Evolutionary conservation across 2,113 vertebrate species (phyloP).

Genomic region (Bufo bufo): DNA sequence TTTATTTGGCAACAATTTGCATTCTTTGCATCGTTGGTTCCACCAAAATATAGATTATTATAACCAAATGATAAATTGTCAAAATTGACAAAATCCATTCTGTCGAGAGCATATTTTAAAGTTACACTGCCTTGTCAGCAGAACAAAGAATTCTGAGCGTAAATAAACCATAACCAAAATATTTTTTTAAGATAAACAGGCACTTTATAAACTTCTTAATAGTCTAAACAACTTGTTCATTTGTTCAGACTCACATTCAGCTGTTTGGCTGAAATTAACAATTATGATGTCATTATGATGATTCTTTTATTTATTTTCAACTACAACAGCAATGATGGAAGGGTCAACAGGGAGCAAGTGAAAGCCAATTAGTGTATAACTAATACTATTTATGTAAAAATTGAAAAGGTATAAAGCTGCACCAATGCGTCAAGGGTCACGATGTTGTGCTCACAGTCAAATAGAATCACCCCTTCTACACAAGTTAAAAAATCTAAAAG

Average conservation of each 20-base stretch:
- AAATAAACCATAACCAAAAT: not conserved
- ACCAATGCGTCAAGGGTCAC: too few relatives aligned
- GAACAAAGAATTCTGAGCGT: not conserved
- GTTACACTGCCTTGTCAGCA: not conserved
- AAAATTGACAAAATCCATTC: not conserved
- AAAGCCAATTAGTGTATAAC: not conserved
- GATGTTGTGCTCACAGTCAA: too few relatives aligned
- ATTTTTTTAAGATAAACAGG: slow-evolving; percentile 70
- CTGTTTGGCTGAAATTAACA: slow-evolving; percentile 66
- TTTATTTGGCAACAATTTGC: not conserved
- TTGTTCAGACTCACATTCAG: slow-evolving; percentile 69
- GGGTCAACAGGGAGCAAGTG: not conserved
- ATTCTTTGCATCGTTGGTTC: not conserved
- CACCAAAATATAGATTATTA: not conserved
- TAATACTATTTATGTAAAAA: not conserved
- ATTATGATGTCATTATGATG: slow-evolving; percentile 13
- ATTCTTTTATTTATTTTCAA: not conserved
- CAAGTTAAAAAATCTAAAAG: too few relatives aligned
- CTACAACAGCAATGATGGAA: not conserved
- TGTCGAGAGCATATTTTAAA: not conserved
- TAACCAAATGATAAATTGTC: not conserved
- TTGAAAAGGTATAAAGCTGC: too few relatives aligned
- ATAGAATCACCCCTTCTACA: too few relatives aligned
- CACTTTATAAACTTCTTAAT: slow-evolving; percentile 67
- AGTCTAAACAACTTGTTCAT: slow-evolving; percentile 72